Evolutionary conservation across 2,797 vertebrate genomes (phyloP).

Genomic region (Aplochiton taeniatus): DNA sequence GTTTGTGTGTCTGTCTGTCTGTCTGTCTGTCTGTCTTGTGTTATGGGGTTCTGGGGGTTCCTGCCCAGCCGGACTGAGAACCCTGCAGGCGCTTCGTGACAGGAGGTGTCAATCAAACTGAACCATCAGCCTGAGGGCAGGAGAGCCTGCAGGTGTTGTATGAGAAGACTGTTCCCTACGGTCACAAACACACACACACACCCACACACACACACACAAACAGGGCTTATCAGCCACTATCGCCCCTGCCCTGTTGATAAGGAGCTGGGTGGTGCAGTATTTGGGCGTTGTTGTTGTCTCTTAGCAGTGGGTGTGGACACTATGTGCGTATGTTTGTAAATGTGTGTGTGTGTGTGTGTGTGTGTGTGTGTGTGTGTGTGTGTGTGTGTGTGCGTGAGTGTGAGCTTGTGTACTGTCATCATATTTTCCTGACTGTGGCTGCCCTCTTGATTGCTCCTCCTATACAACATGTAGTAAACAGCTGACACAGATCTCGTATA

Average conservation of each 20-base stretch:
- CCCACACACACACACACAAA: slow-evolving; percentile 6
- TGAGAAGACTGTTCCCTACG: too few species aligned
- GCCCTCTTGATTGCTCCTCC: too few species aligned
- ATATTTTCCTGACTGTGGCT: too few species aligned
- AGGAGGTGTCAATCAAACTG: slow-evolving; percentile 8
- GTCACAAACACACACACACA: neutral
- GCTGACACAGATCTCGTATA: too few species aligned
- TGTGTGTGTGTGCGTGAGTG: slow-evolving; percentile 15
- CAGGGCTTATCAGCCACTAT: slow-evolving; percentile 37
- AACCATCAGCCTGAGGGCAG: slow-evolving; percentile 4
- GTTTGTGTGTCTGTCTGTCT: slow-evolving; percentile 1
- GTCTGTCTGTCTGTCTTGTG: too few species aligned
- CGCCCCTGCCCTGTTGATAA: slow-evolving; percentile 39
- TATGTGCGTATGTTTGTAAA: neutral
- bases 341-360: slow-evolving; percentile 10
- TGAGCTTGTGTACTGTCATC: neutral
- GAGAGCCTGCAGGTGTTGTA: slow-evolving; percentile 1
- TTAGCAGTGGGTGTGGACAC: slow-evolving; percentile 23
- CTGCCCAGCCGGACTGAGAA: slow-evolving; percentile 16
- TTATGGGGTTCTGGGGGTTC: too few species aligned
- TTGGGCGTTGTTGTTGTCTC: slow-evolving; percentile 29
- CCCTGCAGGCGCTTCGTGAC: slow-evolving; percentile 15
- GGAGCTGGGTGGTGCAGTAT: slow-evolving; percentile 34
- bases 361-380: slow-evolving; percentile 11
- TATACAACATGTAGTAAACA: slow-evolving; percentile 1